Evolutionary conservation across 2,888 invertebrate species (phyloP).

Genomic region (Chymomyza caudatula): DNA sequence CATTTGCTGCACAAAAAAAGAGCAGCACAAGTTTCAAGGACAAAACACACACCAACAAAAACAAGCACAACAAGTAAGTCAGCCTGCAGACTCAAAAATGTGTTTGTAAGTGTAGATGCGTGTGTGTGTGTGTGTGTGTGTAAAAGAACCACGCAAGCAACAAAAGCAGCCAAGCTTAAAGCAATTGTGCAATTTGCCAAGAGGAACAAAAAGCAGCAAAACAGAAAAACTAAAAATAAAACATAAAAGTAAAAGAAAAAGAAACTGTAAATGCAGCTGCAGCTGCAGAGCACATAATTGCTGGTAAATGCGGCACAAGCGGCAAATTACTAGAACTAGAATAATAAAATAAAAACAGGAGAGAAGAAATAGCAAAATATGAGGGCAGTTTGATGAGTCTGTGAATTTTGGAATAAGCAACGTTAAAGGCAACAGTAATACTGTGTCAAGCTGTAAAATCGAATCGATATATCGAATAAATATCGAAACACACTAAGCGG

Average conservation of each 20-base stretch:
- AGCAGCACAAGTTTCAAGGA: slow-evolving; percentile 35
- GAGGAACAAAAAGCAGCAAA: slow-evolving; percentile 30
- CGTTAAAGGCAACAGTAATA: too few relatives aligned
- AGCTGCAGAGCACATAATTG: slow-evolving; percentile 11
- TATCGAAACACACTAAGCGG: too few relatives aligned
- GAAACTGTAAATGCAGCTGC: slow-evolving; percentile 1
- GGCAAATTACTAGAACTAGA: not conserved
- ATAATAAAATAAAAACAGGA: not conserved
- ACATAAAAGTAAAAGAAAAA: not conserved
- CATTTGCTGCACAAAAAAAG: slow-evolving; percentile 6
- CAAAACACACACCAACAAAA: not conserved
- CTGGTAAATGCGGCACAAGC: slow-evolving; percentile 7
- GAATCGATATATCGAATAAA: too few relatives aligned
- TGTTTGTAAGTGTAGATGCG: not conserved
- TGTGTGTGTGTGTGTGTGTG: not conserved
- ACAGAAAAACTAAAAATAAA: slow-evolving; percentile 12
- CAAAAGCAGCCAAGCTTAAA: slow-evolving; percentile 26
- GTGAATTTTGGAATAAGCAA: too few relatives aligned
- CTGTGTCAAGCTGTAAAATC: too few relatives aligned
- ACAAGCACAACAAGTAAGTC: not conserved
- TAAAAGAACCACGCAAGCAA: slow-evolving; percentile 18
- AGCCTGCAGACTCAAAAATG: not conserved
- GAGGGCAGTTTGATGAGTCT: not conserved
- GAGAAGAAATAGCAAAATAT: not conserved
- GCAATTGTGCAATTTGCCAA: slow-evolving; percentile 44